Conservation (phyloP, 2,888 invertebrate species). For the Ophion slaviceki region DNA sequence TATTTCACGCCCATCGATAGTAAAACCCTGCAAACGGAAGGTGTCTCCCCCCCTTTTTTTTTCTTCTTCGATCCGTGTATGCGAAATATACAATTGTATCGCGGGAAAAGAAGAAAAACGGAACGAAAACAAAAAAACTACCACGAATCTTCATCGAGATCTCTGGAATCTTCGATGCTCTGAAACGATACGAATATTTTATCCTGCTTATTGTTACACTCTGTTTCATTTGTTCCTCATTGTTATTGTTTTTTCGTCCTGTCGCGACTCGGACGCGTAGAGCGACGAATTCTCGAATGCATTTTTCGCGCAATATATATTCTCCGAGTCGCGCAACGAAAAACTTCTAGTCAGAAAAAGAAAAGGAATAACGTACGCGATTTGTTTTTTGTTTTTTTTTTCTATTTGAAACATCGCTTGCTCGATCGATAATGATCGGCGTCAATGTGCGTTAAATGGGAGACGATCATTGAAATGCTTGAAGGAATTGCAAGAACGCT, state of each 20-base stretch:
- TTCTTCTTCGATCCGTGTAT: constrained; percentile 45
- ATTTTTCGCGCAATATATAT: constrained; percentile 43
- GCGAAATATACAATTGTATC: constrained; percentile 22
- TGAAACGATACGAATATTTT: constrained; percentile 45
- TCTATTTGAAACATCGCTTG: constrained; percentile 28
- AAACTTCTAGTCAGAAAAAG: constrained; percentile 58
- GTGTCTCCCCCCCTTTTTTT: not conserved
- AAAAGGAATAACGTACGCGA: constrained; percentile 29
- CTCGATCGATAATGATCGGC: constrained; percentile 17
- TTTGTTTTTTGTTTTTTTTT: constrained; percentile 56
- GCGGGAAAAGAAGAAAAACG: constrained; percentile 25
- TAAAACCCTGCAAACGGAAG: constrained; percentile 38
- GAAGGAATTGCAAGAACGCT: constrained; percentile 55
- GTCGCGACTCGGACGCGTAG: constrained; percentile 43
- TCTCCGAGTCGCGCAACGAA: constrained; percentile 3
- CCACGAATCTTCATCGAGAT: constrained; percentile 42
- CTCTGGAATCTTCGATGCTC: constrained; percentile 45
- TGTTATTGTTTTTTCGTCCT: constrained; percentile 26
- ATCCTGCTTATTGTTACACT: constrained; percentile 49
- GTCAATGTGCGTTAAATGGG: constrained; percentile 12
- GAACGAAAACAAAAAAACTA: constrained; percentile 6
- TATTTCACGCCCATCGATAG: constrained; percentile 59
- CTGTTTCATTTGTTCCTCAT: constrained; percentile 8
- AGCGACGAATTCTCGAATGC: constrained; percentile 41
- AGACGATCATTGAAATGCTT: constrained; percentile 56